Evolutionary conservation across 2,797 vertebrate species (phyloP).

Genomic region (Eptatretus atami): DNA sequence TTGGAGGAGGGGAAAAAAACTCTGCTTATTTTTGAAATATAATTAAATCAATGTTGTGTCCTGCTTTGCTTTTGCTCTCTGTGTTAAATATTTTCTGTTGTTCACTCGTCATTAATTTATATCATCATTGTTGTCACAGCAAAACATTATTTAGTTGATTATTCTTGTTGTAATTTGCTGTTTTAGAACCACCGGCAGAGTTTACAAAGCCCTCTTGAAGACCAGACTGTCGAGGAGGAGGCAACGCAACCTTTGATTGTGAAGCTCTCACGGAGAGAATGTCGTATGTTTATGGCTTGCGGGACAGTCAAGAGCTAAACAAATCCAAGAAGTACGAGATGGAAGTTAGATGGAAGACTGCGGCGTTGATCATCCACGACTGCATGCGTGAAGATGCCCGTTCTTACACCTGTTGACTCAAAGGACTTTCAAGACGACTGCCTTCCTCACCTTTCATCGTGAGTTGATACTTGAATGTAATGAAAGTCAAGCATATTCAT

Average conservation of each 20-base stretch:
- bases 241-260: slow-evolving; percentile 59
- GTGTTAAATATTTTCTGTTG: too few relatives aligned
- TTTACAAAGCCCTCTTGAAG: slow-evolving; percentile 74
- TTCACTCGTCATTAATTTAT: too few relatives aligned
- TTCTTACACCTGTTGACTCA: slow-evolving; percentile 51
- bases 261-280: slow-evolving; percentile 64
- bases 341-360: slow-evolving; percentile 35
- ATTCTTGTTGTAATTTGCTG: too few relatives aligned
- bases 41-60: too few relatives aligned
- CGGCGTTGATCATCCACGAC: slow-evolving; percentile 39
- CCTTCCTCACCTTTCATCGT: slow-evolving; percentile 81
- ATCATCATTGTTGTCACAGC: too few relatives aligned
- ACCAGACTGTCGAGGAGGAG: slow-evolving; percentile 89
- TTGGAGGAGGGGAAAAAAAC: too few relatives aligned
- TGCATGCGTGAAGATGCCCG: slow-evolving; percentile 52
- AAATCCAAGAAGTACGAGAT: slow-evolving; percentile 84
- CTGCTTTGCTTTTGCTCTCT: too few relatives aligned
- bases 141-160: too few relatives aligned
- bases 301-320: slow-evolving; percentile 50
- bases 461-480: slow-evolving; percentile 16
- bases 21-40: too few relatives aligned
- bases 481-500: too few relatives aligned
- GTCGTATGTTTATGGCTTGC: slow-evolving; percentile 58
- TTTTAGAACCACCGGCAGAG: slow-evolving; percentile 50
- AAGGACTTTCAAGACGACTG: slow-evolving; percentile 81